phyloP scores from a whole-genome alignment of 1,140 invertebrate genomes.

The Zaprionus ornatus region DNA sequence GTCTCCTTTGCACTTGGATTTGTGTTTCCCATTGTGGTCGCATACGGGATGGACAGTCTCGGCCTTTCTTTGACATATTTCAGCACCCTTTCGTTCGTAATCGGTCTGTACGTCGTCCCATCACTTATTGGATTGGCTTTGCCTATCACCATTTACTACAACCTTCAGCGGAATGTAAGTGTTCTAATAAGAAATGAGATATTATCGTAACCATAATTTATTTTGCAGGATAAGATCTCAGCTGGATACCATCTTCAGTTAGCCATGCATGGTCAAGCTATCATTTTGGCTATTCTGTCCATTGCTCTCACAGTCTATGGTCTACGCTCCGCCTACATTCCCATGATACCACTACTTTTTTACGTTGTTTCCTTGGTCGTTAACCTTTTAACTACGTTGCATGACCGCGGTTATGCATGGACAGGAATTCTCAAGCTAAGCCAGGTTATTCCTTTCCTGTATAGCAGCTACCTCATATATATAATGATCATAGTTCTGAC shows the following conservation, averaged over 20 bases:
- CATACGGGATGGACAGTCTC: slow-evolving; percentile 75
- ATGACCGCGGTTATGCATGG: slow-evolving; percentile 85
- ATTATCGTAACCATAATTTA: neutral
- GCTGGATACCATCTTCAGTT: slow-evolving; percentile 52
- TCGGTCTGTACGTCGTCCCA: slow-evolving; percentile 84
- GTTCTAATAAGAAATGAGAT: neutral
- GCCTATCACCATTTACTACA: slow-evolving; percentile 79
- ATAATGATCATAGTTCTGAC: slow-evolving; percentile 87
- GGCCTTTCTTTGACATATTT: slow-evolving; percentile 88
- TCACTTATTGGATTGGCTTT: slow-evolving; percentile 49
- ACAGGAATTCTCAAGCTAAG: slow-evolving; percentile 84
- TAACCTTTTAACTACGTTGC: slow-evolving; percentile 57
- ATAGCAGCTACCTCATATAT: slow-evolving; percentile 87
- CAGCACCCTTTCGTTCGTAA: slow-evolving; percentile 86
- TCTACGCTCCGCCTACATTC: slow-evolving; percentile 55
- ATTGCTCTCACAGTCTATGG: slow-evolving; percentile 41
- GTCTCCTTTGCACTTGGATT: slow-evolving; percentile 82
- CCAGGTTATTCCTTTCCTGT: slow-evolving; percentile 83
- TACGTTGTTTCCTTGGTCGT: slow-evolving; percentile 51
- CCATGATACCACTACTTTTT: slow-evolving; percentile 59
- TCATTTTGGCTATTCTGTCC: slow-evolving; percentile 46
- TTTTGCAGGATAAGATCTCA: slow-evolving; percentile 47
- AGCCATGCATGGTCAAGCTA: slow-evolving; percentile 55
- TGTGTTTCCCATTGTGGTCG: slow-evolving; percentile 84
- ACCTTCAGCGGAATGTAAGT: slow-evolving; percentile 51